Percentiles rank a stretch among this genome's conserved stretches.
These are phyloP conservation scores for Aurelia aurita DNA, from an alignment of 30 jellyfish, hydroid and myxozoan species.

Conservation along the genomic window DNA sequence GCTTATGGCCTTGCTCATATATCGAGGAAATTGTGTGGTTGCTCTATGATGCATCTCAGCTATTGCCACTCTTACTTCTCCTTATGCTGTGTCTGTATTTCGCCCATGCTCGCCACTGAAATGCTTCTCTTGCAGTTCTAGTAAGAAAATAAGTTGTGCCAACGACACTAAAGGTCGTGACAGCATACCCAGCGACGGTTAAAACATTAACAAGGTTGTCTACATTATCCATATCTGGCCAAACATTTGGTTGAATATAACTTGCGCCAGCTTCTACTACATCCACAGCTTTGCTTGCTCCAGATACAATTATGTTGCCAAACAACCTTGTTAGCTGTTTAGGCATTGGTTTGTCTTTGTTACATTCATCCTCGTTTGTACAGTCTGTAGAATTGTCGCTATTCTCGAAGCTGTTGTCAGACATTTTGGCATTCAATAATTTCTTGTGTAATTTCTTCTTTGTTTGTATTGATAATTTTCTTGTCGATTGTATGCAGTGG, in stretches of 20 bases:
- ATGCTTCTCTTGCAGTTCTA: slow-evolving; percentile 56
- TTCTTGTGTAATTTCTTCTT: too few relatives aligned
- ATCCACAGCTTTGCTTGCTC: slow-evolving; percentile 68
- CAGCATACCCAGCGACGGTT: slow-evolving; percentile 69
- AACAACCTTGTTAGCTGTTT: slow-evolving; percentile 46
- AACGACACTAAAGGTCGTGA: slow-evolving; percentile 63
- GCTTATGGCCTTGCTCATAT: too few relatives aligned
- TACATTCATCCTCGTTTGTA: slow-evolving; percentile 3
- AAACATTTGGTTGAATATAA: slow-evolving; percentile 58
- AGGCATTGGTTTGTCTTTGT: slow-evolving; percentile 60
- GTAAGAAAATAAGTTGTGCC: slow-evolving; percentile 66
- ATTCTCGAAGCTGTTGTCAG: slow-evolving; percentile 1
- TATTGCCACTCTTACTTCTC: too few relatives aligned
- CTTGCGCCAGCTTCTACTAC: slow-evolving; percentile 67
- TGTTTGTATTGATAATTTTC: too few relatives aligned
- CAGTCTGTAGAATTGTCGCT: neutral
- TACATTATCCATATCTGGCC: slow-evolving; percentile 76
- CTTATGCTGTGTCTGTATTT: slow-evolving; percentile 26
- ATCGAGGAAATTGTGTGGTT: too few relatives aligned
- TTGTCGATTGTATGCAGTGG: too few relatives aligned
- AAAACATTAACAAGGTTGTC: slow-evolving; percentile 65
- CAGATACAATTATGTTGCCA: slow-evolving; percentile 38
- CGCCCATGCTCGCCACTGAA: slow-evolving; percentile 69
- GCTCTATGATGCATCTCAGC: too few relatives aligned
- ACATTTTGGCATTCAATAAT: slow-evolving; percentile 1